These are phyloP conservation scores for Sterna hirundo DNA, from an alignment of 2,113 vertebrate genomes.

Conservation along the genomic window DNA sequence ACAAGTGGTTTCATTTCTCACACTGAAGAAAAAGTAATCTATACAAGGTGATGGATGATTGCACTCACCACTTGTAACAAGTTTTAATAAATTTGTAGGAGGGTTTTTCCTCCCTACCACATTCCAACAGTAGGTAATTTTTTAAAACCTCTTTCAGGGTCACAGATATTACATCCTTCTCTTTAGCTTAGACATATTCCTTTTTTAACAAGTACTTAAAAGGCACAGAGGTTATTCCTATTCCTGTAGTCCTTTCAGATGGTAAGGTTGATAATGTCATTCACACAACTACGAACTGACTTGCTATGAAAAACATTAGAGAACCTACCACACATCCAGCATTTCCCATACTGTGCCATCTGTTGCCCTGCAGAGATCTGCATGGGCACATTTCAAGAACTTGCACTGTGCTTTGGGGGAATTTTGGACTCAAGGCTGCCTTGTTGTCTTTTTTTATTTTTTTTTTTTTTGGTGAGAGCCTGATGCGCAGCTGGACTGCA, in stretches of 20 bases:
- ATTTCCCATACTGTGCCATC: fast-evolving
- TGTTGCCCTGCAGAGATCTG: not conserved
- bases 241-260: not conserved
- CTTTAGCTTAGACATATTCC: not conserved
- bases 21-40: not conserved
- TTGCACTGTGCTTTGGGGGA: not conserved
- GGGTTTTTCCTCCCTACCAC: not conserved
- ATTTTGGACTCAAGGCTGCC: fast-evolving
- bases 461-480: too few species aligned
- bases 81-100: slow-evolving; percentile 5
- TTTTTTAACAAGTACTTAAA: not conserved
- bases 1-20: slow-evolving; percentile 15
- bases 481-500: not conserved
- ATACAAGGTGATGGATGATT: slow-evolving; percentile 13
- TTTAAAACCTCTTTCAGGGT: not conserved
- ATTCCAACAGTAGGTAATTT: not conserved
- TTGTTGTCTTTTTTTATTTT: too few species aligned
- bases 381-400: fast-evolving
- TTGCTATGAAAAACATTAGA: not conserved
- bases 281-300: not conserved
- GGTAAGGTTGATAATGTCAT: fast-evolving
- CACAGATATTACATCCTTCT: not conserved
- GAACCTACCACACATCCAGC: fast-evolving
- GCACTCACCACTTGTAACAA: not conserved
- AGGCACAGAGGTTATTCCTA: not conserved